Evolutionary conservation across 2,113 vertebrate species (phyloP).

Genomic region (Alaudala cheleensis): DNA sequence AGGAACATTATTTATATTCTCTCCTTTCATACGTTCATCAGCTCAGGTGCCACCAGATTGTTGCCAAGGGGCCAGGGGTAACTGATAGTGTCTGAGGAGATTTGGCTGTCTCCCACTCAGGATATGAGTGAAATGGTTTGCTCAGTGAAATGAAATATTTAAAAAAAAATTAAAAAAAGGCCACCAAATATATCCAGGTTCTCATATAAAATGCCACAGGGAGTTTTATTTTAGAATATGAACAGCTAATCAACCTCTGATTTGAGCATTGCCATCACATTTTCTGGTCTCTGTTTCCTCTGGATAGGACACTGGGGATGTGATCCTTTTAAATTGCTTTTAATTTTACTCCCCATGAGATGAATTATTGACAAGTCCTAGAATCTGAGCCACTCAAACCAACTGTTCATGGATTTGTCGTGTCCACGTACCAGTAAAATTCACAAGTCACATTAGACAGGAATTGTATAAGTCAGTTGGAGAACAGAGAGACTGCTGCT

Average conservation of each 20-base stretch:
- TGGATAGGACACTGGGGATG: neutral
- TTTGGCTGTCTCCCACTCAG: neutral
- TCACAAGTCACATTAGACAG: neutral
- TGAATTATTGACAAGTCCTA: slow-evolving; percentile 42
- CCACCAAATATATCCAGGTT: neutral
- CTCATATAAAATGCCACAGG: neutral
- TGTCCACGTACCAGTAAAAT: neutral
- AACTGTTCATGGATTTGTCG: neutral
- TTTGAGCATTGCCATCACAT: slow-evolving; percentile 20
- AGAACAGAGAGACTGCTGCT: neutral
- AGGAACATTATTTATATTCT: neutral
- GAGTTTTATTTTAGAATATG: neutral
- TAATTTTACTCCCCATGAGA: slow-evolving; percentile 50
- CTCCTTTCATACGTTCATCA: neutral
- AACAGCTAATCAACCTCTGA: neutral
- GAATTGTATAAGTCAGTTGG: neutral
- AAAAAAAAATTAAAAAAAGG: neutral
- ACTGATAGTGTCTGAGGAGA: neutral
- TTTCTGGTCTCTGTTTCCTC: slow-evolving; percentile 16
- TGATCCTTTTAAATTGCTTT: slow-evolving; percentile 39
- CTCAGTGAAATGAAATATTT: neutral
- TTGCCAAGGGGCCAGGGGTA: neutral
- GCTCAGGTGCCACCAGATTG: neutral
- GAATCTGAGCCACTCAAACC: neutral
- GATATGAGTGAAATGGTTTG: neutral